These are phyloP conservation scores for Pheucticus melanocephalus DNA, from an alignment of 2,113 vertebrate genomes.

Conservation along the genomic window DNA sequence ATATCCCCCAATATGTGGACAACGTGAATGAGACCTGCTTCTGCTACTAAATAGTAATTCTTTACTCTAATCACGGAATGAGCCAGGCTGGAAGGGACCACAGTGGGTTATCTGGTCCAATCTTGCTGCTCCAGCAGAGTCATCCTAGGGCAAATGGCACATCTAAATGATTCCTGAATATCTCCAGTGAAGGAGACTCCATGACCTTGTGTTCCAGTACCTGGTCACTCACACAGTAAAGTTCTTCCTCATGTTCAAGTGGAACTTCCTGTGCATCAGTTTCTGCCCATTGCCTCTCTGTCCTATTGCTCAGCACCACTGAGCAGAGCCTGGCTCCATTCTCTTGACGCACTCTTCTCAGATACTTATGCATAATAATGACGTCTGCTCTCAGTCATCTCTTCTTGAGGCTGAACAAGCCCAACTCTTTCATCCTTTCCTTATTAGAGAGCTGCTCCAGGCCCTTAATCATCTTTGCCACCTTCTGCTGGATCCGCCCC, in stretches of 20 bases:
- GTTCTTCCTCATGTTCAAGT: neutral
- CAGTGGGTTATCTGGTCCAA: neutral
- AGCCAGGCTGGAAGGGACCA: neutral
- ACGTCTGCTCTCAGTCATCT: neutral
- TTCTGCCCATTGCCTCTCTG: neutral
- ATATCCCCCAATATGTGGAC: neutral
- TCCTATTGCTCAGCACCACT: neutral
- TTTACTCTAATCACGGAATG: neutral
- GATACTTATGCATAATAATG: neutral
- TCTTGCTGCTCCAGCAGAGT: neutral
- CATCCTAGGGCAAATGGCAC: neutral
- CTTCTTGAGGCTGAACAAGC: neutral
- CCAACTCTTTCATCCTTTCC: neutral
- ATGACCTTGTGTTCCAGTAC: neutral
- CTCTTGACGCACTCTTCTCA: neutral
- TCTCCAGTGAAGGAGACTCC: neutral
- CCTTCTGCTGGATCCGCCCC: fast-evolving
- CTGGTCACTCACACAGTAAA: neutral
- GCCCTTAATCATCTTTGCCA: neutral
- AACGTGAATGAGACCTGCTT: neutral
- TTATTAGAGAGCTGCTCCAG: neutral
- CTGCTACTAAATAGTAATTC: neutral
- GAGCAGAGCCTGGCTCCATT: neutral
- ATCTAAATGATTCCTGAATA: neutral
- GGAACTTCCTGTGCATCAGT: neutral